Base-by-base conservation (phyloP, 30 jellyfish, hydroid and myxozoan species). In the Aurelia aurita complex sp. Pacific region DNA sequence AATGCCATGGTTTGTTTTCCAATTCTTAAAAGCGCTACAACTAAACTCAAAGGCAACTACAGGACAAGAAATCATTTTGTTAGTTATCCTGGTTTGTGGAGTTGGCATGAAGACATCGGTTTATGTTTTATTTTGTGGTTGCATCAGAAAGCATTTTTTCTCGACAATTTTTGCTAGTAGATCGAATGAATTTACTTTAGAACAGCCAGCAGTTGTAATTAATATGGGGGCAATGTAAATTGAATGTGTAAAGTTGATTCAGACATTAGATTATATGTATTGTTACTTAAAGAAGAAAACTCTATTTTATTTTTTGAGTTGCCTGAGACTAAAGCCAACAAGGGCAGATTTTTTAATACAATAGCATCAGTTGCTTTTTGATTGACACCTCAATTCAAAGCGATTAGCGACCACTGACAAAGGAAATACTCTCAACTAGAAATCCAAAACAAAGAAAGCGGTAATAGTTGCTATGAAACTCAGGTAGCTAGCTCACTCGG, bases 181-280 rank as follows among this genome's bases (percentile, higher is more conserved):
- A 63, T 68, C 91, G 32, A 65, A 17, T 14, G 67, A 84, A 17
- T 84, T 72, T 50, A 74, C 77, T 11, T 38, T 84, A 29, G 87
- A 74, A 69, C 93, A 75, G 61, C 85, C 92, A 18, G 83, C 60
- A 1, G 93, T 84, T 36, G 32, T 82, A 23, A 60, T 46, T 5
- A 84, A 84, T 77, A 73, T 64, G 15, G 92, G 80, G 19, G 92
- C 82, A 1, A 65, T 83, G 46, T 70, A 59, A 60, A 11, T 6
- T 61, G 57, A 46, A 46, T 6, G 15, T 46, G 57, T 46, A 46
- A 46, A 46, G 8, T 46, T 9, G 11, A 9, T 6, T 46, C 8
- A 4, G 14, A 46, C 2, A 46, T 46, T 46, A 46, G 57, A 2
- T 46, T 46, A 14, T 46, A 5, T 7, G 12, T 3, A 9, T 46